Evolutionary conservation across 2,888 invertebrate species (phyloP).

Genomic region (Glomeris marginata): DNA sequence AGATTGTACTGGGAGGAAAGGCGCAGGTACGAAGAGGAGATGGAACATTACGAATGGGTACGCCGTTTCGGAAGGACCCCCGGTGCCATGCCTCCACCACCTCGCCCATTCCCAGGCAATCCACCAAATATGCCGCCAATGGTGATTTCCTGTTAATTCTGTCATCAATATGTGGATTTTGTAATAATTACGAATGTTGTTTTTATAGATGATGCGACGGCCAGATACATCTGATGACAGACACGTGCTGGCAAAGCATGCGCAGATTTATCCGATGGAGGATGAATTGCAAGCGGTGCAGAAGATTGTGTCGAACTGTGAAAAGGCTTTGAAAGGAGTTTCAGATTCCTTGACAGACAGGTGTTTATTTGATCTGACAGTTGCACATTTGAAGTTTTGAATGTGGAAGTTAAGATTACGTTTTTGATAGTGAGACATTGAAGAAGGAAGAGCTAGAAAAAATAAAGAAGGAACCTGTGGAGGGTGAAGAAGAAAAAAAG

Average conservation of each 20-base stretch:
- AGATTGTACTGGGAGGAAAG: slow-evolving; percentile 77
- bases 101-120: slow-evolving; percentile 14
- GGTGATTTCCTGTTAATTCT: slow-evolving; percentile 7
- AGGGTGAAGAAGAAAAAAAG: too few species aligned
- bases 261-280: slow-evolving; percentile 85
- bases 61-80: slow-evolving; percentile 46
- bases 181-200: not conserved
- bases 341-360: slow-evolving; percentile 69
- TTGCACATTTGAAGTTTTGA: too few species aligned
- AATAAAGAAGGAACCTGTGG: slow-evolving; percentile 13
- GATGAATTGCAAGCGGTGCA: slow-evolving; percentile 72
- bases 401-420: too few species aligned
- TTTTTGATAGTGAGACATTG: slow-evolving; percentile 1
- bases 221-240: slow-evolving; percentile 92
- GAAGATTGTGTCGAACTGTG: slow-evolving; percentile 80
- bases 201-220: slow-evolving; percentile 37
- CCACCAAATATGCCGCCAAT: slow-evolving; percentile 15
- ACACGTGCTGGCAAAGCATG: slow-evolving; percentile 84
- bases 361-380: not conserved
- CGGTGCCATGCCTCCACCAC: slow-evolving; percentile 27
- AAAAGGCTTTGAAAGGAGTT: slow-evolving; percentile 83
- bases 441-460: slow-evolving; percentile 13
- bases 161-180: not conserved
- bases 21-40: slow-evolving; percentile 53
- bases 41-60: slow-evolving; percentile 56